Base-by-base conservation (phyloP, 2,797 vertebrate genomes). In the Paratrypauchen microcephalus region DNA sequence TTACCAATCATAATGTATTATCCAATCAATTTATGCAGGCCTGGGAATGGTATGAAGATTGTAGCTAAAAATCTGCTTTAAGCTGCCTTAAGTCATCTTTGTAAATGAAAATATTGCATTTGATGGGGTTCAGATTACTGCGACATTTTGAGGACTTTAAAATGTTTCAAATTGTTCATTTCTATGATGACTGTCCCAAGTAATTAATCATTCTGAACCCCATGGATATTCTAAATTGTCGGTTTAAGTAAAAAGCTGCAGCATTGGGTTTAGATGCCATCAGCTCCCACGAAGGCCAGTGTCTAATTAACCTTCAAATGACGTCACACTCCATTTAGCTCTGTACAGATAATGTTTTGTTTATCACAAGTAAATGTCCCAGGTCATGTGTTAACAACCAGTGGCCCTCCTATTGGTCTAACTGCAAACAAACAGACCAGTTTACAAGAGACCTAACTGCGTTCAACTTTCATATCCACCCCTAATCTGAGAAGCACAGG, bases 251-350 rank as follows among this genome's bases (percentile, higher is more conserved):
- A 57, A 26, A 62, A 39, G 59, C 9, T 11, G 18, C 26, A 11
- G 2, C 45, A 19, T 26, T 11, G 24, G 24, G 16, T 18, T 28
- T n/a, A n/a, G 45, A 65, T 50, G 23, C 28, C 19, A 65, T 65
- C 63, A n/a, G 45, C 24, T 65, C 30, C 26, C 9, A 13, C 9
- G 9, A 65, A 65, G 26, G 24, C 24, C 47, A 2, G 36, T 41
- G 32, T 47, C 21, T 26, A 15, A 45, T n/a, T 65, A 24, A 30
- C 24, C 24, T 36, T 6, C 45, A 30, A 0, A 65, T 9, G 47
- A 45, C 28, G 63, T 32, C 63, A 52, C 47, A 52, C 45, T 3
- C 24, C 47, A 15, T 65, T 65, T 50, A 65, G 63, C 26, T 19
- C 45, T 19, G 24, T 32, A 65, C 5, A 65, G 63, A 52, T 65